A percentile compares a stretch with the other conserved stretches of the same genome.
Conservation (phyloP, 2,888 invertebrate species). For the Poecilobothrus nobilitatus region DNA sequence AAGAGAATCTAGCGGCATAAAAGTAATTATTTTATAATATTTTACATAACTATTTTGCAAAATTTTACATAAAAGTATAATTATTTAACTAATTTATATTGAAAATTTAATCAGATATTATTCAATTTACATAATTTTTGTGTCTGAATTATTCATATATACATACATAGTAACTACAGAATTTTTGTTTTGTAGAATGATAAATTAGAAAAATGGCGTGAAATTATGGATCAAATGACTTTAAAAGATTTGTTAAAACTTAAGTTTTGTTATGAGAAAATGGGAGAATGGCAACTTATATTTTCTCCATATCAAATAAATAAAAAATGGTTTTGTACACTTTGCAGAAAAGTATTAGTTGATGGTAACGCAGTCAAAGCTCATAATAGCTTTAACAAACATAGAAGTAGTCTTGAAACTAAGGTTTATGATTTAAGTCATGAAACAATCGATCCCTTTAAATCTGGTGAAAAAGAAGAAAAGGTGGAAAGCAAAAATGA, state of each 20-base stretch:
- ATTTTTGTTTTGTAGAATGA: constrained; percentile 61
- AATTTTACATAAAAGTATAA: no score
- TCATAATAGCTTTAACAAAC: background rate
- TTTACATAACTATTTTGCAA: no score
- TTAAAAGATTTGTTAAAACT: background rate
- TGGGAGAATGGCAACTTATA: background rate
- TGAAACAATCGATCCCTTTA: background rate
- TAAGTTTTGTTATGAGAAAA: background rate
- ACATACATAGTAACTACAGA: no score
- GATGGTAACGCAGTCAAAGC: background rate
- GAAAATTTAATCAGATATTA: no score
- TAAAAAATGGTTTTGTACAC: background rate
- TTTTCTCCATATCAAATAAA: background rate
- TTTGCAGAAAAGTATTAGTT: background rate
- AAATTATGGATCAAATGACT: background rate
- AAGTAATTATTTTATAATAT: no score
- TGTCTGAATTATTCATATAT: no score
- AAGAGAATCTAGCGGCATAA: background rate
- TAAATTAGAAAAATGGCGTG: constrained; percentile 68
- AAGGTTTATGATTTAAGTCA: background rate
- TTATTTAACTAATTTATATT: no score
- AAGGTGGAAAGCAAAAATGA: background rate
- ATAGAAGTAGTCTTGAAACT: background rate
- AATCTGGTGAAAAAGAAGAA: background rate
- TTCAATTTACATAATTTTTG: no score